Base-by-base conservation (phyloP, 2,888 invertebrate species). In the Harpagoxenus sublaevis region DNA sequence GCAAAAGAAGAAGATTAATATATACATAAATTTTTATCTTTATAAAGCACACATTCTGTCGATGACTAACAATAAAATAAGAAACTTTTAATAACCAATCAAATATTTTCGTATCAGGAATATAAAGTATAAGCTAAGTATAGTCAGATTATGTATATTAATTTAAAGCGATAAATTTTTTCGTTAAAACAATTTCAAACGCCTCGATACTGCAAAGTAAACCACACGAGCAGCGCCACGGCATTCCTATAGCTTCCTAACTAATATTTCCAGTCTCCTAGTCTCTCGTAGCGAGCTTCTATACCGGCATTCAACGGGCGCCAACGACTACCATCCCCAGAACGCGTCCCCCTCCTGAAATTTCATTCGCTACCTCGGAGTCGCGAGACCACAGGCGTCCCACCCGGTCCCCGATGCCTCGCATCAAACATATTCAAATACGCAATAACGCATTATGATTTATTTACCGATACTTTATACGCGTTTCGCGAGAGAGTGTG, bases 381-480 rank as follows among this genome's bases (percentile, higher is more conserved):
- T 71, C 60, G 57, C 73, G 79, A 60, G 79, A 81, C 68, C 73
- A 55, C 77, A 48, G 55, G 65, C 63, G 70, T 35, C 65, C 82
- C 79, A 57, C 71, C 66, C 60, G 57, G 42, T 86, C 84, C 86
- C 84, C 82, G 66, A 85, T 84, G 87, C 78, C 79, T 82, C 84
- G 89, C 89, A 91, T 92, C 92, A 92, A 93, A 93, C 92, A 90
- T 92, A 93, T 93, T 93, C 93, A 93, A 93, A 93, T 93, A 91
- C 88, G 91, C 93, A 92, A 93, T 92, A 92, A 91, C 88, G 89
- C 86, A 92, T 91, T 91, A 93, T 94, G 92, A 94, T 94, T 93
- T 93, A 93, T 94, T 93, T 93, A 92, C 92, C 91, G 91, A 93
- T 93, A 93, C 92, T 92, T 92, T 92, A 91, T 91, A 91, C 82